Evolutionary conservation across 2,797 vertebrate genomes (phyloP).

Genomic region (Siniperca scherzeri): DNA sequence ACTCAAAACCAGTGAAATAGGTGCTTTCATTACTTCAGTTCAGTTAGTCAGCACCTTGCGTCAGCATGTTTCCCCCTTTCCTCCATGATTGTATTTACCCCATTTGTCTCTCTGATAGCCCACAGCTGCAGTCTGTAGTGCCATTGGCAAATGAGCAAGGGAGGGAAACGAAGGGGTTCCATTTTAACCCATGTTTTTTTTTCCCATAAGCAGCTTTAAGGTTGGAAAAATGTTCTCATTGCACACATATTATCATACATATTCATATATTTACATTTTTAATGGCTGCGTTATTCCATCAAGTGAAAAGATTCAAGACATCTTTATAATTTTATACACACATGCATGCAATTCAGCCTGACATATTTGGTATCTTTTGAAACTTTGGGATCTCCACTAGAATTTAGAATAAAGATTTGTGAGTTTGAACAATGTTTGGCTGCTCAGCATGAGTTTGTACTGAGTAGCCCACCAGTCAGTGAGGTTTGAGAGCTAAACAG

Average conservation of each 20-base stretch:
- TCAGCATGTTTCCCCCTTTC: not conserved
- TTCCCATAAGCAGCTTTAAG: not conserved
- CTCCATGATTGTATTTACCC: not conserved
- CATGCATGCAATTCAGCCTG: not conserved
- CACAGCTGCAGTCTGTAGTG: not conserved
- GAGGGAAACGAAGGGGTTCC: not conserved
- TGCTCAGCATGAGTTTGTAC: not conserved
- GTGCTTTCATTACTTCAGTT: constrained; percentile 3
- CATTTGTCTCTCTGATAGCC: not conserved
- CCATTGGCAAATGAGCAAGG: not conserved
- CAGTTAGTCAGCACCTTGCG: not conserved
- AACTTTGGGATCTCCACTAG: not conserved
- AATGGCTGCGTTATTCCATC: not conserved
- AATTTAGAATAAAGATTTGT: not conserved
- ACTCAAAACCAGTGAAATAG: not conserved
- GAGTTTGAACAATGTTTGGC: not conserved
- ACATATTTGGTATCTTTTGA: not conserved
- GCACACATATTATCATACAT: not conserved
- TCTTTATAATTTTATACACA: too few species aligned
- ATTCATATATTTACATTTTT: not conserved
- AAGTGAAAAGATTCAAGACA: not conserved
- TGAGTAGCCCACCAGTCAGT: not conserved
- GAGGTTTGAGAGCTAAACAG: not conserved
- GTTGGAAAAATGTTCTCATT: not conserved
- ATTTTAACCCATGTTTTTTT: not conserved